Evolutionary conservation across 2,888 invertebrate species (phyloP).

Genomic region (Brenthis hecate): DNA sequence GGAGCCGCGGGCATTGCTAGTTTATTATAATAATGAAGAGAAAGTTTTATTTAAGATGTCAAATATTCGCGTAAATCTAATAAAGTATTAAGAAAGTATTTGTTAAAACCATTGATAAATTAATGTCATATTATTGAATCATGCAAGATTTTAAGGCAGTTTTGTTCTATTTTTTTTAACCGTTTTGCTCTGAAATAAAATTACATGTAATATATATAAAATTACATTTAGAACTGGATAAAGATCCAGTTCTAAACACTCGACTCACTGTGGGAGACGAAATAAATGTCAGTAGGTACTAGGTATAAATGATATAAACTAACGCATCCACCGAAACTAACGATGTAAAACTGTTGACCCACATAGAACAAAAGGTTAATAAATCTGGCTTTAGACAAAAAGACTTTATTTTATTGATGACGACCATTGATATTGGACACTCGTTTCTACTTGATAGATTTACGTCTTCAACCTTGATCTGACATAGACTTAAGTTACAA

Average conservation of each 20-base stretch:
- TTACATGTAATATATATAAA: too few species aligned
- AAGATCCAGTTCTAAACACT: slow-evolving; percentile 5
- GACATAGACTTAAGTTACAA: slow-evolving; percentile 42
- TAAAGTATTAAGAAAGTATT: background rate
- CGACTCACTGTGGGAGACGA: slow-evolving; percentile 17
- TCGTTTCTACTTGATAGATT: slow-evolving; percentile 44
- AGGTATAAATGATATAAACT: slow-evolving; percentile 12
- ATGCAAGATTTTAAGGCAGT: too few species aligned
- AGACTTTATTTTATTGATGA: slow-evolving; percentile 52
- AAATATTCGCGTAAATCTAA: too few species aligned
- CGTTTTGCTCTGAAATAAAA: background rate
- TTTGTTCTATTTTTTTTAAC: too few species aligned
- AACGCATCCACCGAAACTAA: slow-evolving; percentile 40
- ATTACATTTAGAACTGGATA: too few species aligned
- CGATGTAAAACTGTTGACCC: slow-evolving; percentile 69
- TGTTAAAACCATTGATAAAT: background rate
- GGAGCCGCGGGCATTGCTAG: too few species aligned
- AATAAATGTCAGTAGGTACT: slow-evolving; percentile 38
- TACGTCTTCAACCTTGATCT: slow-evolving; percentile 47
- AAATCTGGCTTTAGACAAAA: slow-evolving; percentile 71
- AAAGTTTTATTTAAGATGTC: too few species aligned
- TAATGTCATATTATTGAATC: too few species aligned
- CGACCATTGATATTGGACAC: slow-evolving; percentile 43
- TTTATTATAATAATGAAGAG: too few species aligned
- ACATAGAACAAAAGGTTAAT: slow-evolving; percentile 70